A percentile compares a stretch with the other conserved stretches of the same genome.
phyloP scores from a whole-genome alignment of 1,140 invertebrate genomes.

The Holotrichia oblita region DNA sequence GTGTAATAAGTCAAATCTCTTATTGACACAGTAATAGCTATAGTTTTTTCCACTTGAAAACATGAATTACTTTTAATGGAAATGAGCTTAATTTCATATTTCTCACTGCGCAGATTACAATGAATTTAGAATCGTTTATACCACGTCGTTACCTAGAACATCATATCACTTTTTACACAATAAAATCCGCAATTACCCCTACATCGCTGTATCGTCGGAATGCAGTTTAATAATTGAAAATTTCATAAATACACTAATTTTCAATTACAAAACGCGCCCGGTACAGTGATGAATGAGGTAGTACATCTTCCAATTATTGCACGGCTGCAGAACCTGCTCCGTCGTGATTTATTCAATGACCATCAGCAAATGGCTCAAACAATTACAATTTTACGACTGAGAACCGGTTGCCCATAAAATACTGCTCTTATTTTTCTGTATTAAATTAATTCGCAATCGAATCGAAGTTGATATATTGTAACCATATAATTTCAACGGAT shows the following conservation, averaged over 20 bases:
- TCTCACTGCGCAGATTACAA: neutral
- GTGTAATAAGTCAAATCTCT: too few species aligned
- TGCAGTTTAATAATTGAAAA: constrained; percentile 40
- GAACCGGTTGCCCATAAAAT: constrained; percentile 37
- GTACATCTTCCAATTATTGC: constrained; percentile 44
- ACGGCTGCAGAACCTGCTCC: constrained; percentile 41
- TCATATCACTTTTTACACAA: neutral
- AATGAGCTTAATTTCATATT: too few species aligned
- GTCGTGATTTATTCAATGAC: constrained; percentile 39
- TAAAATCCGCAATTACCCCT: constrained; percentile 14
- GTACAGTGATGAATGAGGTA: constrained; percentile 43
- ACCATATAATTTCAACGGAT: constrained; percentile 22
- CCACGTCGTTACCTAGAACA: neutral
- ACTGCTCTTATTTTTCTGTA: constrained; percentile 38
- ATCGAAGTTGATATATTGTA: constrained; percentile 32
- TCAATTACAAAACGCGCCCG: constrained; percentile 40
- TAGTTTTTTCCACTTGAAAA: too few species aligned
- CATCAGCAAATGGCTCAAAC: constrained; percentile 37
- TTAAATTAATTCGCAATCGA: constrained; percentile 37
- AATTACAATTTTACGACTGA: constrained; percentile 40
- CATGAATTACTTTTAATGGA: too few species aligned
- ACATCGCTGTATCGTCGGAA: neutral
- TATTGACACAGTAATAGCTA: too few species aligned
- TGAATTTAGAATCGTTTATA: neutral
- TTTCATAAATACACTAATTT: constrained; percentile 43